Conservation (phyloP, 2,113 vertebrate species). For the Erythrolamprus reginae region DNA sequence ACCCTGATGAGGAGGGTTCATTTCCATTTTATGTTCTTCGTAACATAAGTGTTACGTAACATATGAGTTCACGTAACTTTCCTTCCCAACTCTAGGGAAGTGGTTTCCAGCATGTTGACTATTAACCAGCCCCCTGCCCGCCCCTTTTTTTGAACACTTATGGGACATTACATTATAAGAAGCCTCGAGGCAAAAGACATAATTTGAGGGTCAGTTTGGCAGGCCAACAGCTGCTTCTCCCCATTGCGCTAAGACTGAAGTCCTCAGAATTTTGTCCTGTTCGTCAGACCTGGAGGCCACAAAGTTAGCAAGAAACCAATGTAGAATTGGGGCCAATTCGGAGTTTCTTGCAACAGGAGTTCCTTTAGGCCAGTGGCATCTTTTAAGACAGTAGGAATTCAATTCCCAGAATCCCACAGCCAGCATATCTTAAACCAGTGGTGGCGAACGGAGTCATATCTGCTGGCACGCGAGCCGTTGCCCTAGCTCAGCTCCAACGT, state of each 20-base stretch:
- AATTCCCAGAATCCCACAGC: background rate
- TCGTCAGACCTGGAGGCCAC: background rate
- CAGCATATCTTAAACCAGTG: background rate
- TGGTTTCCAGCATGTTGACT: background rate
- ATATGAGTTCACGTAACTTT: too few relatives aligned
- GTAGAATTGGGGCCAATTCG: background rate
- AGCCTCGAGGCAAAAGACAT: background rate
- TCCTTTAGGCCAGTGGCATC: background rate
- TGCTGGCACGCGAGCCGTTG: too few relatives aligned
- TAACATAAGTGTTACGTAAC: too few relatives aligned
- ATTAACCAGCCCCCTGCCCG: background rate
- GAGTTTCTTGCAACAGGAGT: conserved; percentile 4
- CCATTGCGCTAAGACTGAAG: background rate
- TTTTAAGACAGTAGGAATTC: background rate
- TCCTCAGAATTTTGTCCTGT: background rate
- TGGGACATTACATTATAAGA: background rate
- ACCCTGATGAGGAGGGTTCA: background rate
- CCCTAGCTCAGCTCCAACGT: too few relatives aligned
- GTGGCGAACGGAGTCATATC: too few relatives aligned
- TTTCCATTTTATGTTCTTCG: background rate
- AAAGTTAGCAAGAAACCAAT: background rate
- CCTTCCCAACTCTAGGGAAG: background rate
- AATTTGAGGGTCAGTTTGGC: background rate
- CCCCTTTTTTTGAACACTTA: background rate
- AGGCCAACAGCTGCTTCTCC: background rate